phyloP scores from a whole-genome alignment of 2,888 invertebrate genomes.

The Adineta ricciae region DNA sequence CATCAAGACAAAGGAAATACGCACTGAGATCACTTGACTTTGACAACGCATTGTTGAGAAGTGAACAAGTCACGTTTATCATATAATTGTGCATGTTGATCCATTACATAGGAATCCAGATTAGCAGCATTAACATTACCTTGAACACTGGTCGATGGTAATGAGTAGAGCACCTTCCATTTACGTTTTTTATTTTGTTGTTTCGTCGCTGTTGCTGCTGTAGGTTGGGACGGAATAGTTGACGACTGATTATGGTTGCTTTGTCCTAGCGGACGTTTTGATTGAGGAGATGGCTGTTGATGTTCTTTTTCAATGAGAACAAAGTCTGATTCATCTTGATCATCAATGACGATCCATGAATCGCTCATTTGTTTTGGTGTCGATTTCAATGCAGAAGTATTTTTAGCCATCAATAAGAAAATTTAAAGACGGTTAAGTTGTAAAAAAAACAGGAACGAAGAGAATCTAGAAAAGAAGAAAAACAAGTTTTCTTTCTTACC shows the following conservation, averaged over 20 bases:
- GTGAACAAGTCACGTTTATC: not conserved
- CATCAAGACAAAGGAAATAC: not conserved
- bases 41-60: not conserved
- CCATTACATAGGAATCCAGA: not conserved
- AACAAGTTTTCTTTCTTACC: not conserved
- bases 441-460: not conserved
- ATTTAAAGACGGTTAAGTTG: not conserved
- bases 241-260: not conserved
- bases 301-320: not conserved
- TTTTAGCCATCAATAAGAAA: not conserved
- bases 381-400: not conserved
- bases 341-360: not conserved
- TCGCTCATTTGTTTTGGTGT: slow-evolving; percentile 2
- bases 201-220: not conserved
- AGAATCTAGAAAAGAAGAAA: not conserved
- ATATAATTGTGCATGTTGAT: not conserved
- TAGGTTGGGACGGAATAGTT: not conserved
- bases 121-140: not conserved
- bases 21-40: not conserved
- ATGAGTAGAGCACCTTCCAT: not conserved
- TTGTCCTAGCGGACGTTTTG: not conserved
- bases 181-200: not conserved
- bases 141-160: not conserved
- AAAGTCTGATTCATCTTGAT: not conserved
- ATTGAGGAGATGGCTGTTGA: not conserved